Conservation (phyloP, 92 coral and sea anemone genomes). For the Palythoa grandiflora region DNA sequence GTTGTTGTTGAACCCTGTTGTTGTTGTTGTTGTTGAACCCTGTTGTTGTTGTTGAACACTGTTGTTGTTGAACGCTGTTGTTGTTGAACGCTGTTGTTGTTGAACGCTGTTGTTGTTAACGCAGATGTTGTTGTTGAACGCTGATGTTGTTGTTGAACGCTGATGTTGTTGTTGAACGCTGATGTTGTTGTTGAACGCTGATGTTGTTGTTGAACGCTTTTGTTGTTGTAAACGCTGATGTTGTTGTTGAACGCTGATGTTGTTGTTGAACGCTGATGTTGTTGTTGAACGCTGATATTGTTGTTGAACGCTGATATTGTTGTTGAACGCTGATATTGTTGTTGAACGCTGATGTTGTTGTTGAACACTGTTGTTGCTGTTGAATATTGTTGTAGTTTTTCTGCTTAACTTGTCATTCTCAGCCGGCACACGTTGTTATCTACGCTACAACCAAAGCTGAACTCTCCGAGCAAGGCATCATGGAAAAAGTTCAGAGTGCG, state of each 20-base stretch:
- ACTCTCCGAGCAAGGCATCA: conserved; percentile 68
- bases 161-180: too few species aligned
- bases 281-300: background rate
- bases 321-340: background rate
- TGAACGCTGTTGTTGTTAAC: too few species aligned
- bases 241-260: too few species aligned
- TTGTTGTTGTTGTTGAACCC: background rate
- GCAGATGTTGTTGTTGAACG: too few species aligned
- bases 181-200: too few species aligned
- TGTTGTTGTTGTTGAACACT: background rate
- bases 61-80: background rate
- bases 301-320: background rate
- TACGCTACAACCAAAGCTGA: conserved; percentile 76
- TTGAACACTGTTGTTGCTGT: background rate
- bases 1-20: too few species aligned
- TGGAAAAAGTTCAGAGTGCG: conserved; percentile 90
- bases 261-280: too few species aligned
- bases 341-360: background rate
- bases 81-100: background rate
- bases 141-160: too few species aligned
- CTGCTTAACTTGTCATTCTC: conserved; percentile 68
- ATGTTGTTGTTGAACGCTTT: too few species aligned
- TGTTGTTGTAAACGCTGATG: too few species aligned
- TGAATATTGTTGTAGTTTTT: background rate
- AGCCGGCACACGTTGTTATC: conserved; percentile 91